Evolutionary conservation across 2,888 invertebrate genomes (phyloP).

Genomic region (Sympetrum striolatum): DNA sequence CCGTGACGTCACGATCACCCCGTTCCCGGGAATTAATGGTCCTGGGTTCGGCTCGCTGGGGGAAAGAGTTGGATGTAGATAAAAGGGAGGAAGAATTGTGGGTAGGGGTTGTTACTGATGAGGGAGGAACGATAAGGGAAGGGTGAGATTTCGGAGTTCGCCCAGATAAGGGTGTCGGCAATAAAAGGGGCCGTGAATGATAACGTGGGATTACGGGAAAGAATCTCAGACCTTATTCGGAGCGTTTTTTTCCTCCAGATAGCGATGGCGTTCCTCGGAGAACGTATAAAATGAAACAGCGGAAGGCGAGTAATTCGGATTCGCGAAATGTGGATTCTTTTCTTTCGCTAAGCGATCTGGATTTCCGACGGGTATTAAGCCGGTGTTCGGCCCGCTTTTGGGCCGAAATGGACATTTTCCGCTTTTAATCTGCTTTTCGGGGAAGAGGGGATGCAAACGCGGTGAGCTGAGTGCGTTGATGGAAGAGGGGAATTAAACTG

Average conservation of each 20-base stretch:
- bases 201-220: neutral
- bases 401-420: neutral
- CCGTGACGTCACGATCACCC: conserved; percentile 36
- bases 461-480: too few species aligned
- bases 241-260: neutral
- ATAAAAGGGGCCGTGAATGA: neutral
- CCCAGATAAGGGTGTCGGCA: neutral
- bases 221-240: neutral
- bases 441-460: neutral
- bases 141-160: neutral
- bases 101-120: neutral
- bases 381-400: neutral
- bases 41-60: conserved; percentile 8
- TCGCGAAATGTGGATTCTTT: neutral
- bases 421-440: neutral
- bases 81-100: neutral
- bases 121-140: neutral
- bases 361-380: neutral
- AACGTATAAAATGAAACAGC: neutral
- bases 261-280: neutral
- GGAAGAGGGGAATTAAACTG: too few species aligned
- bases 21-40: conserved; percentile 38
- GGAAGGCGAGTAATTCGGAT: neutral
- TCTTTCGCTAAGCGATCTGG: neutral
- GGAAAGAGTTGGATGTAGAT: neutral